Evolutionary conservation across 2,888 invertebrate species (phyloP).

Genomic region (Panopea generosa): DNA sequence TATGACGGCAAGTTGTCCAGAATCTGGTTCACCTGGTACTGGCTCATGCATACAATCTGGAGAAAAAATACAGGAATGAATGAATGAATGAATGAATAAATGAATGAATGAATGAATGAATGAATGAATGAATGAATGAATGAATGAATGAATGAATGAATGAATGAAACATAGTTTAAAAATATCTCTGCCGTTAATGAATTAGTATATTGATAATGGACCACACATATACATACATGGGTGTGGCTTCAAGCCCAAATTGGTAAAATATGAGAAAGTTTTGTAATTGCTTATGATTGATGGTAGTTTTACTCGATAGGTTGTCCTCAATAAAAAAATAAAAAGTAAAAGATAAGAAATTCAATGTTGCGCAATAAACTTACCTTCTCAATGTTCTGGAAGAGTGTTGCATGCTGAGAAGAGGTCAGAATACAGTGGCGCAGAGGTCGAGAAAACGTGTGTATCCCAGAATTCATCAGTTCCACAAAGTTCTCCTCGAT

Average conservation of each 20-base stretch:
- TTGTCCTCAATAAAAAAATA: too few relatives aligned
- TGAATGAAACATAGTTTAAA: not conserved
- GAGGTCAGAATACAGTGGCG: constrained; percentile 53
- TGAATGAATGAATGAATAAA: too few relatives aligned
- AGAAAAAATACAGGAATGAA: too few relatives aligned
- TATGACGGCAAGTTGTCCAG: constrained; percentile 50
- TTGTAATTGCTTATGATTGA: too few relatives aligned
- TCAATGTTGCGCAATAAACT: not conserved
- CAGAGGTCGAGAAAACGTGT: constrained; percentile 54
- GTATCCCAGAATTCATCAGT: constrained; percentile 50
- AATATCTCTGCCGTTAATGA: too few relatives aligned
- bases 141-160: not conserved
- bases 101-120: not conserved
- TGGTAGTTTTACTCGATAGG: too few relatives aligned
- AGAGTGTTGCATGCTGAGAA: constrained; percentile 46
- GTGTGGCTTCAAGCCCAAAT: too few relatives aligned
- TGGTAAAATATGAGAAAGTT: too few relatives aligned
- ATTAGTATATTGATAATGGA: too few relatives aligned
- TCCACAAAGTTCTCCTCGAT: constrained; percentile 61
- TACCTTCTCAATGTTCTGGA: constrained; percentile 66
- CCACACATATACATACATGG: too few relatives aligned
- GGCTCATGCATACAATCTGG: constrained; percentile 55
- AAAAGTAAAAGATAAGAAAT: too few relatives aligned
- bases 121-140: not conserved
- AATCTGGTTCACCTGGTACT: constrained; percentile 57